Percentiles rank a stretch among this genome's conserved stretches.
phyloP scores from a whole-genome alignment of 2,888 invertebrate species.

The Drosophila flavopinicola region DNA sequence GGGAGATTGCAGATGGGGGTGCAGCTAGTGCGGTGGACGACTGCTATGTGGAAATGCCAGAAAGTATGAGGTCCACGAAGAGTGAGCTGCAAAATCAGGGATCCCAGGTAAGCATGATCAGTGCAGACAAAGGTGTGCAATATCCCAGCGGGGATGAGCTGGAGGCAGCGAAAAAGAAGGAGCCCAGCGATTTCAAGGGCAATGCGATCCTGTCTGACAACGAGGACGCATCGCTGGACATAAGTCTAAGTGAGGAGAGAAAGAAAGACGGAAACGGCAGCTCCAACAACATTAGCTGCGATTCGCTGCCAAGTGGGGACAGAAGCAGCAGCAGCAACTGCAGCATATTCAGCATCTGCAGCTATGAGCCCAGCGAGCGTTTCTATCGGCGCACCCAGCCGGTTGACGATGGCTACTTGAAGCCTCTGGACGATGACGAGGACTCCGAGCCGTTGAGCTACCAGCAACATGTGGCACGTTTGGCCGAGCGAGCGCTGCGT shows the following conservation, averaged over 20 bases:
- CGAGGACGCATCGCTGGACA: constrained; percentile 27
- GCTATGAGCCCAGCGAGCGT: constrained; percentile 46
- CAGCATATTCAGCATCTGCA: constrained; percentile 27
- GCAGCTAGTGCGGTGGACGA: no score
- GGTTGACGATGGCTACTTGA: constrained; percentile 3
- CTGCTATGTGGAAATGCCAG: neutral
- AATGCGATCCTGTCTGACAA: constrained; percentile 33
- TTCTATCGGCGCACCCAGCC: constrained; percentile 49
- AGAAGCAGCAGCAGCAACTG: constrained; percentile 6
- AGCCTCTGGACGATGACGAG: neutral
- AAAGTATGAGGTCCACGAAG: neutral
- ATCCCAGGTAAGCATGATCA: constrained; percentile 29
- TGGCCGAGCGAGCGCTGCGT: constrained; percentile 45
- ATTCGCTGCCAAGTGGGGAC: constrained; percentile 5
- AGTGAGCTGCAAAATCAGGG: constrained; percentile 11
- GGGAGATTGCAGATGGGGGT: neutral
- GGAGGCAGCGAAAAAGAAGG: no score
- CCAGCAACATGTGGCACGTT: constrained; percentile 35
- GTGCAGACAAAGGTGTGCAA: constrained; percentile 45
- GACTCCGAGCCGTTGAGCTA: constrained; percentile 1
- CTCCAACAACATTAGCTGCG: constrained; percentile 11
- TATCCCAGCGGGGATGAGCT: constrained; percentile 52
- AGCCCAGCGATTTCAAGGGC: constrained; percentile 12
- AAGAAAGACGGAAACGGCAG: constrained; percentile 11
- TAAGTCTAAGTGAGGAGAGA: constrained; percentile 28